phyloP scores from a whole-genome alignment of 2,797 vertebrate genomes.

The Iguana delicatissima region DNA sequence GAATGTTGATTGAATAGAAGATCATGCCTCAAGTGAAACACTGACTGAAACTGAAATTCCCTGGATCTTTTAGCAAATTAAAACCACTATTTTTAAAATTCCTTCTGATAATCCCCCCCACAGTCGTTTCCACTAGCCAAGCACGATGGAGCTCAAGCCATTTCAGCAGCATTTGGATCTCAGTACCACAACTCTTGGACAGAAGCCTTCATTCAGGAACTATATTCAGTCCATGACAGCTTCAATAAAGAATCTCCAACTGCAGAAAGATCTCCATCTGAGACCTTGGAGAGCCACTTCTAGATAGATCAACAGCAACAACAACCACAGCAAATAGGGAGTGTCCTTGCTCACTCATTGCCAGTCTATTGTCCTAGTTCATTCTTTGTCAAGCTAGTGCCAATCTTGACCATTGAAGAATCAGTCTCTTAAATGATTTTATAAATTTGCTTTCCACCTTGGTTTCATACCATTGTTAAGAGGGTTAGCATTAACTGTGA shows the following conservation, averaged over 20 bases:
- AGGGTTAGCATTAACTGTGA: not conserved
- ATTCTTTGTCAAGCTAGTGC: too few relatives aligned
- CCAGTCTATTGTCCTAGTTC: too few relatives aligned
- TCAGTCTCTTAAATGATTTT: not conserved
- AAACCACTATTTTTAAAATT: not conserved
- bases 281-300: not conserved
- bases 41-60: constrained; percentile 16
- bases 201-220: not conserved
- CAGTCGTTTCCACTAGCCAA: not conserved
- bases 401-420: too few relatives aligned
- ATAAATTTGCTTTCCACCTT: not conserved
- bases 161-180: not conserved
- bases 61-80: not conserved
- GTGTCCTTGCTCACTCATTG: too few relatives aligned
- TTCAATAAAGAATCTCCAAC: not conserved
- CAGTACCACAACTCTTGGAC: not conserved
- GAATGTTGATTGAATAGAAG: constrained; percentile 30
- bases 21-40: not conserved
- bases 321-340: too few relatives aligned
- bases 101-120: not conserved
- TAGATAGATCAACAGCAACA: not conserved
- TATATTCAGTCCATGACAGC: not conserved
- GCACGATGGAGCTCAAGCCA: not conserved
- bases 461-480: not conserved
- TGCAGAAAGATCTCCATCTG: not conserved